These are phyloP conservation scores for Oreonectes daqikongensis DNA, from an alignment of 2,797 vertebrate species.

Conservation along the genomic window DNA sequence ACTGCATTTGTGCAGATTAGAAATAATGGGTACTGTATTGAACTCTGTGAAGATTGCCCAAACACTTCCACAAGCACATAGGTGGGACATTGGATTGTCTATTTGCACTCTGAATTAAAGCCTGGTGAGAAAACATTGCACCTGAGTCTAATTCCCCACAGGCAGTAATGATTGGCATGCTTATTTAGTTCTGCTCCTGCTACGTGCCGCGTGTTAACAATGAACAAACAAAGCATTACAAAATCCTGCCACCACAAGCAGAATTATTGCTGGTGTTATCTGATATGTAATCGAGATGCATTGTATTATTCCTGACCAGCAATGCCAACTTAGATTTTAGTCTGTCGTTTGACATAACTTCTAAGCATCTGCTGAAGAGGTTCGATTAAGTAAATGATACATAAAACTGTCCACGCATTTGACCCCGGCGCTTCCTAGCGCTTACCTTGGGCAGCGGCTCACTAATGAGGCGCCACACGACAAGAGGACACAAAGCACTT, in stretches of 20 bases:
- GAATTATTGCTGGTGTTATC: slow-evolving; percentile 30
- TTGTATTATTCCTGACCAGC: neutral
- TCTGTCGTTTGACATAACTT: slow-evolving; percentile 5
- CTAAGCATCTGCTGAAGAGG: neutral
- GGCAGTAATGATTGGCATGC: slow-evolving; percentile 42
- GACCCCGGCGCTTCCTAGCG: neutral
- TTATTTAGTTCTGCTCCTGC: slow-evolving; percentile 55
- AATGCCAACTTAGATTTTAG: neutral
- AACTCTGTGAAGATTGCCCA: slow-evolving; percentile 1
- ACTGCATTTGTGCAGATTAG: slow-evolving; percentile 7
- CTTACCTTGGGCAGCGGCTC: slow-evolving; percentile 9
- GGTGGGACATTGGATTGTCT: slow-evolving; percentile 28
- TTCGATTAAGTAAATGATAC: slow-evolving; percentile 18
- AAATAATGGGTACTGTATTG: slow-evolving; percentile 16
- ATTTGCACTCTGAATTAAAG: slow-evolving; percentile 41
- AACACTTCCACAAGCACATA: slow-evolving; percentile 26
- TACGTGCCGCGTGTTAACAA: slow-evolving; percentile 12
- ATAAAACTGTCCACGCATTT: neutral
- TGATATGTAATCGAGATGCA: neutral
- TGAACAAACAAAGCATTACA: slow-evolving; percentile 30
- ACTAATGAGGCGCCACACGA: slow-evolving; percentile 20
- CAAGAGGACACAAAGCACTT: slow-evolving; percentile 40
- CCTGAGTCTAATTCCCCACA: slow-evolving; percentile 35
- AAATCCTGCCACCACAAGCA: neutral
- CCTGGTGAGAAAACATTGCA: slow-evolving; percentile 20